Base-by-base conservation (phyloP, 2,888 invertebrate genomes). In the Spisula solida region DNA sequence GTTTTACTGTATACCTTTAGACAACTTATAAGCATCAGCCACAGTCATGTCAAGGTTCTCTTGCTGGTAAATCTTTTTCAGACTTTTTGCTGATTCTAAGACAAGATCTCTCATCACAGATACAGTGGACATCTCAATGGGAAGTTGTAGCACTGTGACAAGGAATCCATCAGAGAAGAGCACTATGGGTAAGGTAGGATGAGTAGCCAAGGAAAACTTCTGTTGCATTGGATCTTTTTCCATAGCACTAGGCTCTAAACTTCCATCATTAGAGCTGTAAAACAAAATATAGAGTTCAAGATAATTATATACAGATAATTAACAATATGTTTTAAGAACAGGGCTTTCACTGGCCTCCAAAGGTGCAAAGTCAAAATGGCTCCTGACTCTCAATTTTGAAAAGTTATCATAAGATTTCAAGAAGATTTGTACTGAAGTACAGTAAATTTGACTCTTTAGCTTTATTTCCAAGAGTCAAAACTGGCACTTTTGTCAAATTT, bases 111-210 rank as follows among this genome's bases (percentile, higher is more conserved):
- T 92, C 94, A 96, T 94, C 88, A 96, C 89, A 14, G 93, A 92
- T 85, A 95, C 88, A 75, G 93, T 93, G 81, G 94, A 95, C 81
- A 95, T 90, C 41, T 96, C 95, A 12, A 91, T 92, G 29, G 95
- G 94, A 41, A 96, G 91, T 85, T 95, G 95, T 4, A 95, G 87
- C 14, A 96, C 95, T 0, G 96, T 96, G 2, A 96, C 96, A 92
- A 95, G 93, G 93, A 95, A 96, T 34, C 96, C 96, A 92, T 96
- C 96, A n/a, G 96, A 95, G 91, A 94, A 96, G 31, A 96, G 94
- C 75, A 96, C 84, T 47, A 96, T 94, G 79, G 96, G 96, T 48
- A 95, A 93, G 48, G 94, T 90, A 0, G 96, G 96, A 89, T 96
- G 96, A 48, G 94, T 92, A 80, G 95, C 92, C 88, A 96, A 92